Base-by-base conservation (phyloP, 2,888 invertebrate genomes). In the Tigriopus californicus region DNA sequence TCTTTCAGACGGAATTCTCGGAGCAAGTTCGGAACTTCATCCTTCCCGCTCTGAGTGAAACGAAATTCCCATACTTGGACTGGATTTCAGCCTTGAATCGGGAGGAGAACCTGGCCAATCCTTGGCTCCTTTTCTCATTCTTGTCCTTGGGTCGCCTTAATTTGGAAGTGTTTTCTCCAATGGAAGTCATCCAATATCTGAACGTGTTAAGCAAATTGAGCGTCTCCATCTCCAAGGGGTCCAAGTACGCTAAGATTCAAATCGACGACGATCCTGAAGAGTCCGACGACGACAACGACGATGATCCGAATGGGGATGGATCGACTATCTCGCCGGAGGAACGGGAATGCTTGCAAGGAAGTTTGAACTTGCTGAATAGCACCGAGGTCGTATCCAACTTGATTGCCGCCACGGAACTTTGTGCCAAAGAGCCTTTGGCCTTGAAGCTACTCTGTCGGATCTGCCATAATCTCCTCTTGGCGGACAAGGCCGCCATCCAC, bases 381-480 rank as follows among this genome's bases (percentile, higher is more conserved):
- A 22, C 15, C 15, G 20, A 49, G 13, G 49, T 49, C 49, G 49
- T 49, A 22, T 18, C 49, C 3, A 49, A 22, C 20, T 22, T 49
- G 5, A 22, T 49, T 13, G 49, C 49, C 8, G 49, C 49, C 13
- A 49, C 49, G 5, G 49, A 49, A 18, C 6, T 20, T 3, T 49
- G 20, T 4, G 20, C 49, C 22, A 49, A 49, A 20, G 49, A 49
- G 11, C 53, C 53, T 3, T 41, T 41, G 40, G 53, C 41, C 8
- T 40, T 53, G 15, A 53, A n/a, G 25, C 33, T 15, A 4, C 12
- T 87, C 62, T 84, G 84, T 62, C 78, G 80, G 68, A 77, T 91
- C 58, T 88, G 88, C 67, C 87, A 91, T 71, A 82, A 85, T 71
- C 73, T 91, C 55, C 73, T 91, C 68, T 76, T 86, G 64, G 82